A percentile compares a stretch with the other conserved stretches of the same genome.
Conservation (phyloP, 1,140 invertebrate genomes). For the Penaeus chinensis region DNA sequence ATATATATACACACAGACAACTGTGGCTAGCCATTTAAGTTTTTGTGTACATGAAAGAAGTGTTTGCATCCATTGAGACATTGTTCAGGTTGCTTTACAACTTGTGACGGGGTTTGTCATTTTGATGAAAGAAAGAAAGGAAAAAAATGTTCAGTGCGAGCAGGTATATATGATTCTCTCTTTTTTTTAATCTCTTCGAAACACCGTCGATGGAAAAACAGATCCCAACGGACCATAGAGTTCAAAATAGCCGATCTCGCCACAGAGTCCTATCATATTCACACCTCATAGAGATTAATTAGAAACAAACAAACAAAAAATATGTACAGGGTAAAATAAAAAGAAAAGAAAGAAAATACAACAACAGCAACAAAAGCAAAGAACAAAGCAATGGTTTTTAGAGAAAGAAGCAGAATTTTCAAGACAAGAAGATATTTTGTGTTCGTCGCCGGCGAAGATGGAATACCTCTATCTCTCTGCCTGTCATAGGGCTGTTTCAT, state of each 20-base stretch:
- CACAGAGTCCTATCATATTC: constrained; percentile 14
- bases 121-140: constrained; percentile 1
- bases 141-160: too few species aligned
- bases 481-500: too few species aligned
- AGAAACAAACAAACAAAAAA: neutral
- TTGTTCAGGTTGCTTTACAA: neutral
- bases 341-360: neutral
- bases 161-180: too few species aligned
- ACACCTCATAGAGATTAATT: constrained; percentile 35
- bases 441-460: neutral
- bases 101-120: constrained; percentile 45
- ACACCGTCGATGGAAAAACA: neutral
- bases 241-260: constrained; percentile 27
- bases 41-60: constrained; percentile 39
- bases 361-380: neutral
- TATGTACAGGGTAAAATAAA: constrained; percentile 36
- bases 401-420: constrained; percentile 1
- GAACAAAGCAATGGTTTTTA: constrained; percentile 21
- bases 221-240: neutral
- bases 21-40: constrained; percentile 37
- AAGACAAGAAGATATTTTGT: neutral
- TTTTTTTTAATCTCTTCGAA: neutral
- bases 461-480: constrained; percentile 9
- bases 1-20: constrained; percentile 32
- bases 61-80: constrained; percentile 28